These are phyloP conservation scores for Drosophila mayri DNA, from an alignment of 1,140 invertebrate genomes.

Conservation along the genomic window DNA sequence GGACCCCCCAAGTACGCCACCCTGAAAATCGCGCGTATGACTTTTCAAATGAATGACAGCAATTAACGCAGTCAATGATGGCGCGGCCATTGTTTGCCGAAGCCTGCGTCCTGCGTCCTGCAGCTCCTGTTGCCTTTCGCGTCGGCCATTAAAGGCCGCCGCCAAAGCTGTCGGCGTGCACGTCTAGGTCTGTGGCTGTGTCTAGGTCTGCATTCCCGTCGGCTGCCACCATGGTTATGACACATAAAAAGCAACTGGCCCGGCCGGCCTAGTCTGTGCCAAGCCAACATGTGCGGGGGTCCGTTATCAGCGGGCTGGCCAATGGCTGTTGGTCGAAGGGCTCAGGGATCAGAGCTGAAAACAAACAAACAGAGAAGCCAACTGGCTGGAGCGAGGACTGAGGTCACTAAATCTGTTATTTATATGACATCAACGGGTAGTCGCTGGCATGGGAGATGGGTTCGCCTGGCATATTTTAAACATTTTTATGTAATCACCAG, in stretches of 20 bases:
- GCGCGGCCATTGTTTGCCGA: conserved; percentile 67
- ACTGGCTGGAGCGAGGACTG: conserved; percentile 33
- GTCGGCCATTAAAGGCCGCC: conserved; percentile 68
- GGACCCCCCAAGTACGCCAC: not conserved
- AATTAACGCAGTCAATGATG: conserved; percentile 83
- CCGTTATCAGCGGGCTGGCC: conserved; percentile 37
- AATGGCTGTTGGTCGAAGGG: conserved; percentile 31
- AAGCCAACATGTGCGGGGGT: conserved; percentile 21
- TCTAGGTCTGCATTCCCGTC: conserved; percentile 9
- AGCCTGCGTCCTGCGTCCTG: conserved; percentile 17
- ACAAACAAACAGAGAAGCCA: conserved; percentile 61
- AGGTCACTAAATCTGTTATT: conserved; percentile 80
- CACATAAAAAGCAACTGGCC: conserved; percentile 71
- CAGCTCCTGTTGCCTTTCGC: conserved; percentile 29
- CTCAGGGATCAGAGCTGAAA: conserved; percentile 40
- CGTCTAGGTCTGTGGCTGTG: conserved; percentile 2
- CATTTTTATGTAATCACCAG: conserved; percentile 20
- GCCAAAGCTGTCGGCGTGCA: conserved; percentile 39
- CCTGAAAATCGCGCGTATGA: conserved; percentile 69
- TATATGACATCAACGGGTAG: conserved; percentile 70
- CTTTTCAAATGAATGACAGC: conserved; percentile 83
- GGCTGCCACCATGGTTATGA: conserved; percentile 57
- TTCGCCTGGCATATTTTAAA: conserved; percentile 34
- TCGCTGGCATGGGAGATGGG: conserved; percentile 21
- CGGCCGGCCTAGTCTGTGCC: conserved; percentile 26